phyloP scores from a whole-genome alignment of 2,797 vertebrate genomes.

The Cryptoblepharus egeriae region DNA sequence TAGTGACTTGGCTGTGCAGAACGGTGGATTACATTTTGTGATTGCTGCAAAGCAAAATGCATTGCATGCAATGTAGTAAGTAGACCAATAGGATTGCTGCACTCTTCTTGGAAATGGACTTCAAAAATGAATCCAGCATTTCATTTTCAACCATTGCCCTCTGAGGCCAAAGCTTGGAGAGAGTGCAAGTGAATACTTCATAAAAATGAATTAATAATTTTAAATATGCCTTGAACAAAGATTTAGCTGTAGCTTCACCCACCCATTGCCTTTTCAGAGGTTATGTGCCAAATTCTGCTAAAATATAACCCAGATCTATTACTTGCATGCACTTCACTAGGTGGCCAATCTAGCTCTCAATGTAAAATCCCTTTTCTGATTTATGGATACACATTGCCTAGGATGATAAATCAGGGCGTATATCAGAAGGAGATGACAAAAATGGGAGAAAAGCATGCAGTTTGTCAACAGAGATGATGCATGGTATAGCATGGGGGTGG shows the following conservation, averaged over 20 bases:
- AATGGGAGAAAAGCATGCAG: conserved; percentile 16
- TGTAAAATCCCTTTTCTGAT: conserved; percentile 41
- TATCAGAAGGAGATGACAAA: conserved; percentile 44
- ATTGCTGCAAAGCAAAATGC: too few relatives aligned
- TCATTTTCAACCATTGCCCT: not conserved
- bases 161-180: not conserved
- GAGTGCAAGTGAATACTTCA: not conserved
- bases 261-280: conserved; percentile 49
- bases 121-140: conserved; percentile 21
- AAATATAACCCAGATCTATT: conserved; percentile 54
- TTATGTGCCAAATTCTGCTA: conserved; percentile 58
- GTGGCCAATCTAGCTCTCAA: not conserved
- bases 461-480: conserved; percentile 44
- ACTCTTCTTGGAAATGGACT: conserved; percentile 24
- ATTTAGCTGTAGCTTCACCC: not conserved
- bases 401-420: conserved; percentile 35
- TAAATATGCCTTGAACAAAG: conserved; percentile 42
- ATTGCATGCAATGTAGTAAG: too few relatives aligned
- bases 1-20: too few relatives aligned
- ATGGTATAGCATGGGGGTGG: not conserved
- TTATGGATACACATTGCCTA: conserved; percentile 38
- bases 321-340: not conserved
- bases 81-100: too few relatives aligned
- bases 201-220: conserved; percentile 19
- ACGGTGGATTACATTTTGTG: too few relatives aligned